phyloP scores from a whole-genome alignment of 2,113 vertebrate genomes.

The Antechinus stuartii region DNA sequence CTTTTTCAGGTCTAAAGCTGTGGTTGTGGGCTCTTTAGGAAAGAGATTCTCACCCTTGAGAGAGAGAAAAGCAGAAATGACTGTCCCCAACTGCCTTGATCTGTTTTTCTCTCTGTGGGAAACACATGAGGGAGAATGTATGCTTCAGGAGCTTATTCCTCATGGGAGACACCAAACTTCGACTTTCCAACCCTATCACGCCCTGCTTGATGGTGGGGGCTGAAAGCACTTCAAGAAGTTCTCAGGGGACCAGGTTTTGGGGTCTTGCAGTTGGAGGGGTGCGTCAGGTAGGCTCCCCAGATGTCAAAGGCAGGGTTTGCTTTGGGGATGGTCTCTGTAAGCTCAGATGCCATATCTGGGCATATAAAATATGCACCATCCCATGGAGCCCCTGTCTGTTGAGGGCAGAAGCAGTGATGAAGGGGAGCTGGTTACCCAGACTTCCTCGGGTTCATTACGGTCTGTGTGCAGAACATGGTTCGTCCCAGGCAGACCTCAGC shows the following conservation, averaged over 20 bases:
- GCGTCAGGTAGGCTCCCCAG: background rate
- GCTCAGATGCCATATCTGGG: background rate
- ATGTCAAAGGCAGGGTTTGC: constrained; percentile 19
- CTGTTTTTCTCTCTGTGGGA: constrained; percentile 21
- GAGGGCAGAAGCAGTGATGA: constrained; percentile 2
- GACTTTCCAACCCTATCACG: constrained; percentile 28
- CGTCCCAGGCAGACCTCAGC: constrained; percentile 23
- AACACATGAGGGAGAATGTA: background rate
- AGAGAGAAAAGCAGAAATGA: constrained; percentile 16
- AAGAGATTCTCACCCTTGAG: background rate
- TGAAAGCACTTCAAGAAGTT: background rate
- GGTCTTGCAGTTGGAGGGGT: constrained; percentile 17
- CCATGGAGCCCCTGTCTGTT: background rate
- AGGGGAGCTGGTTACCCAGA: background rate
- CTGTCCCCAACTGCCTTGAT: constrained; percentile 1
- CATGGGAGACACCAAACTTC: background rate
- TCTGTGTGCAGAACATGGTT: background rate
- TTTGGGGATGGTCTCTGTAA: background rate
- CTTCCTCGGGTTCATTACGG: background rate
- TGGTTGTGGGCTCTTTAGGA: background rate
- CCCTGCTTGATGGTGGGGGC: background rate
- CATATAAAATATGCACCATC: background rate
- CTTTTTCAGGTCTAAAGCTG: background rate
- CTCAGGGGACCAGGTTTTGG: constrained; percentile 26
- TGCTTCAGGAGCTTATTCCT: constrained; percentile 17